Evolutionary conservation across 2,888 invertebrate genomes (phyloP), one percentile per base, ranked within the genome.

Genomic region (Maniola hyperantus): DNA sequence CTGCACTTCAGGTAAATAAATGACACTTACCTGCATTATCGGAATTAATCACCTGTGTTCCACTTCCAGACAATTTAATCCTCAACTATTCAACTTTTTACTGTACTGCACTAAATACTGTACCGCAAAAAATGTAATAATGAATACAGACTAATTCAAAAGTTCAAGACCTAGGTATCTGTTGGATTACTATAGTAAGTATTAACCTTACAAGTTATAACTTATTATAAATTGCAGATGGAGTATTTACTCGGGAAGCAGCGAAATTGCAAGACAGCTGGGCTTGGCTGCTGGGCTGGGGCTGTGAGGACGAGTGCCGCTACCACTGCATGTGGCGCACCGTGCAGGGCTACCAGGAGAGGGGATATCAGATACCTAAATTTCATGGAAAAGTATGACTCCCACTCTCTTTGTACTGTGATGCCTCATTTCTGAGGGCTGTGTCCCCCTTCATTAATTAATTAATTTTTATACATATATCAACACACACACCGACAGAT

Each of bases 261-360:
- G 72, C 72, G 1, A 62, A 76, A 10, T 62, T 77, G 4, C 83
- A 85, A 61, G 83, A 85, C 18, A 54, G 74, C 1, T 87, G 82
- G 80, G 82, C 80, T 53, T 72, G 72, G 70, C 69, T 95, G 53
- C 84, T 95, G 13, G 83, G 88, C 33, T 99, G 99, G 99, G 93
- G 93, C 64, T 99, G 99, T 83, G 88, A 88, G 6, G 97, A 98
- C 77, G 98, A 99, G 79, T 99, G 99, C 81, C 93, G 94, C 72
- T 98, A 99, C 81, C 89, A 93, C 10, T 99, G 99, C 82, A 99
- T 98, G 97, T 99, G 99, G 99, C 91, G 93, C 66, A 97, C 98
- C 0, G 97, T 98, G 0, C 92, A 95, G n/a, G 94, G 93, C 34
- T 98, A 97, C 81, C 82, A 94, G 53, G 93, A 93, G 67, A 93